Evolutionary conservation across 2,888 invertebrate genomes (phyloP).

Genomic region (Crepidodera aurea): DNA sequence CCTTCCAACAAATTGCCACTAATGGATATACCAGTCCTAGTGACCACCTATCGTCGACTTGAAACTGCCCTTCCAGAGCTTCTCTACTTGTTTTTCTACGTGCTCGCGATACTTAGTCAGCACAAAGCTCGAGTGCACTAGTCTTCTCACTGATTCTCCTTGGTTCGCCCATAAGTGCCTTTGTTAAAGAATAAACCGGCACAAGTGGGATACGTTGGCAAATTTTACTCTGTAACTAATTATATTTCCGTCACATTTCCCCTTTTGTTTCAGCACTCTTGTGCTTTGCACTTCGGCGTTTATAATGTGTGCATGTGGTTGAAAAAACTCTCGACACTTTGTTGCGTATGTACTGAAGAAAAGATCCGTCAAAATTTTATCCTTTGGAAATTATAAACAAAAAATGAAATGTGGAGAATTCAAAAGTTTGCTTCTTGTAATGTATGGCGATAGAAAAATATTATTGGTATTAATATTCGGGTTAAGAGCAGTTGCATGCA

Average conservation of each 20-base stretch:
- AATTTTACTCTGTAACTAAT: constrained; percentile 40
- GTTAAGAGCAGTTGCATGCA: no score
- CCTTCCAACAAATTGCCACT: constrained; percentile 48
- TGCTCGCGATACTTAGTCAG: constrained; percentile 45
- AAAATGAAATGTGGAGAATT: no score
- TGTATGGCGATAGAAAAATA: no score
- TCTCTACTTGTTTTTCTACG: background rate
- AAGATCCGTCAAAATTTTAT: background rate
- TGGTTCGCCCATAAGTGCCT: constrained; percentile 43
- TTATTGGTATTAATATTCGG: no score
- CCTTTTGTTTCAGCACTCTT: constrained; percentile 24
- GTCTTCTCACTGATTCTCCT: constrained; percentile 41
- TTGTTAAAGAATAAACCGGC: constrained; percentile 43
- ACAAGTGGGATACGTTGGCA: constrained; percentile 41
- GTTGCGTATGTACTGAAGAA: background rate
- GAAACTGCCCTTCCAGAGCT: background rate
- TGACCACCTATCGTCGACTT: constrained; percentile 31
- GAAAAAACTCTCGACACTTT: background rate
- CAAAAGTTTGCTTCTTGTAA: no score
- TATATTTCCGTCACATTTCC: constrained; percentile 34
- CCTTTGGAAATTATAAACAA: no score
- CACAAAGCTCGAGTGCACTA: constrained; percentile 46
- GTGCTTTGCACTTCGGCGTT: constrained; percentile 20
- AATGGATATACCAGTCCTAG: constrained; percentile 43
- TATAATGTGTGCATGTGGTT: constrained; percentile 13